Base-by-base conservation (phyloP, 2,888 invertebrate genomes). In the Hoplodrina blanda region DNA sequence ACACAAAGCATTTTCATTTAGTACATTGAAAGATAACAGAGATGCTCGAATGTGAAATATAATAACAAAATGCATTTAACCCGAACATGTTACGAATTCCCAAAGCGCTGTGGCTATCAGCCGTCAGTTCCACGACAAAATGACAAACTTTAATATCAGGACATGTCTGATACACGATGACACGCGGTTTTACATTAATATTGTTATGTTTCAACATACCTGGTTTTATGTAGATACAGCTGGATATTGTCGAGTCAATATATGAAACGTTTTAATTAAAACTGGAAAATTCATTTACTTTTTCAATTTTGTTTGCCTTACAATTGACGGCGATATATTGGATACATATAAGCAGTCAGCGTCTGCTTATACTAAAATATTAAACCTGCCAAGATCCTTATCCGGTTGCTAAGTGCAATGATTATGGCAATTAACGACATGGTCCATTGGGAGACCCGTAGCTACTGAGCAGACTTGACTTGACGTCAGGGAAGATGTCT, bases 81-180 rank as follows among this genome's bases (percentile, higher is more conserved):
- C 44, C 20, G 61, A 62, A 64, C 73, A 65, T 73, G 69, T 74
- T 57, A 57, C 49, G 62, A 68, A 82, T 82, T 79, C 82, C 82
- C 82, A 79, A 72, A 82, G 73, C 73, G 72, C 59, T 78, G 72
- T 53, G 80, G 76, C 68, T 82, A 79, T 82, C 82, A 71, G 76
- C 65, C 59, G 76, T 82, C 82, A 82, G 76, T 64, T 53, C 50
- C 84, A 82, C 61, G 44, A 61, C 63, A 44, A 68, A 71, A 71
- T 82, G 84, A 79, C 73, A 66, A 72, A 79, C 80, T 82, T 79
- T 82, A 78, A 76, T 84, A 82, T 84, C 73, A 56, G 79, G 49
- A 79, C 67, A 71, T 65, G 65, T 65, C 69, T 73, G 68, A 76
- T 65, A 81, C 71, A 69, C 55, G 66, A 59, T 73, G 76, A 82